Conservation (phyloP, 2,113 vertebrate genomes). For the Platysternon megacephalum region DNA sequence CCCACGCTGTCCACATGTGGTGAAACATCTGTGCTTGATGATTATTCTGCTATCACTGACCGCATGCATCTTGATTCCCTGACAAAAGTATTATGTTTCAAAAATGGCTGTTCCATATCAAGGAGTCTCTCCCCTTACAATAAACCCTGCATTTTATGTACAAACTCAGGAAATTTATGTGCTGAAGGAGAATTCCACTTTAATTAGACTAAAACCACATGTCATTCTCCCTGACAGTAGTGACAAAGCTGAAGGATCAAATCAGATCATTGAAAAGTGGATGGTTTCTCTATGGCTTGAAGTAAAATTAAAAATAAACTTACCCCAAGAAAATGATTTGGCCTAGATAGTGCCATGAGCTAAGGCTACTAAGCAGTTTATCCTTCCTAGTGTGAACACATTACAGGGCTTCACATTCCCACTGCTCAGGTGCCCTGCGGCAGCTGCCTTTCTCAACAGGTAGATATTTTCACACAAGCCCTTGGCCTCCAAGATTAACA, state of each 20-base stretch:
- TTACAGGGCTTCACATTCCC: background rate
- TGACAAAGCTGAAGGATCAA: background rate
- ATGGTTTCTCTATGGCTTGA: background rate
- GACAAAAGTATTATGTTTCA: background rate
- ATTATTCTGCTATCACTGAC: background rate
- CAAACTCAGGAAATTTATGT: background rate
- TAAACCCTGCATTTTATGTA: background rate
- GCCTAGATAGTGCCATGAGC: background rate
- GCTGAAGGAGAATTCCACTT: background rate
- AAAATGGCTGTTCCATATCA: background rate
- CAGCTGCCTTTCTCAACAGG: background rate
- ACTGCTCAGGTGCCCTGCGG: background rate
- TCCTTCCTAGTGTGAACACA: background rate
- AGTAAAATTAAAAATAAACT: constrained; percentile 30
- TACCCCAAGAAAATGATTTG: background rate
- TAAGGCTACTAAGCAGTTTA: fast-evolving
- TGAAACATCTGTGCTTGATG: background rate
- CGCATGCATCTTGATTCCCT: background rate
- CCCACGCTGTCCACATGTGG: background rate
- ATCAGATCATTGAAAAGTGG: background rate
- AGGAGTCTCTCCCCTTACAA: background rate
- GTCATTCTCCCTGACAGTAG: background rate
- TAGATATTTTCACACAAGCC: background rate
- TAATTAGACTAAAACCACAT: background rate
- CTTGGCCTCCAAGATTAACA: background rate